These are phyloP conservation scores for Apamea sordens DNA, from an alignment of 2,888 invertebrate genomes.

Conservation along the genomic window DNA sequence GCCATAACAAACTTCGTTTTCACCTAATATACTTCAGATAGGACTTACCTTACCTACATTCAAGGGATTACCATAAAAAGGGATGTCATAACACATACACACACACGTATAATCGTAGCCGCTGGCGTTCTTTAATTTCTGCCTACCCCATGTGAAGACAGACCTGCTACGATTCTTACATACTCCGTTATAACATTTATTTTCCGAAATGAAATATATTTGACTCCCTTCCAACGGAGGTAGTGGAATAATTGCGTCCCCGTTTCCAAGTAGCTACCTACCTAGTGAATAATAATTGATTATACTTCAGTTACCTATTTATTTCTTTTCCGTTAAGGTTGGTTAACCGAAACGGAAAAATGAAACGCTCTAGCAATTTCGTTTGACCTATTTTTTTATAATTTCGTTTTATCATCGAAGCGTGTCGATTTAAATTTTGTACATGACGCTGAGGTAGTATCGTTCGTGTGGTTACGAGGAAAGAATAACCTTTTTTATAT, in stretches of 20 bases:
- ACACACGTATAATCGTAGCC: background rate
- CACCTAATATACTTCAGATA: background rate
- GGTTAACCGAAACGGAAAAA: background rate
- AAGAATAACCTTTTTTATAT: background rate
- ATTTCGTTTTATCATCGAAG: constrained; percentile 6
- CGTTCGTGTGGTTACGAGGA: background rate
- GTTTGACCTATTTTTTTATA: constrained; percentile 31
- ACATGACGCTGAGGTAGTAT: constrained; percentile 14
- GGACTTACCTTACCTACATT: background rate
- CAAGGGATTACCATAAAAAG: background rate
- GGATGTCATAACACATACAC: background rate
- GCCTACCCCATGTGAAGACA: background rate
- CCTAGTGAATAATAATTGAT: constrained; percentile 39
- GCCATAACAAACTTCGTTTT: background rate
- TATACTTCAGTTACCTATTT: constrained; percentile 8
- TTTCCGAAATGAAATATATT: background rate
- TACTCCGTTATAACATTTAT: background rate
- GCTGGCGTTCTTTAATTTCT: background rate
- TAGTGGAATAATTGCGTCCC: constrained; percentile 5
- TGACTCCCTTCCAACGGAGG: background rate
- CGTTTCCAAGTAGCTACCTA: constrained; percentile 1
- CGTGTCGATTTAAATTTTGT: constrained; percentile 14
- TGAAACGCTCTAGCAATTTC: constrained; percentile 27
- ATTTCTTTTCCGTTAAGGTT: constrained; percentile 21
- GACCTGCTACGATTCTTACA: background rate